Base-by-base conservation (phyloP, 2,888 invertebrate genomes). In the Desoria tigrina region DNA sequence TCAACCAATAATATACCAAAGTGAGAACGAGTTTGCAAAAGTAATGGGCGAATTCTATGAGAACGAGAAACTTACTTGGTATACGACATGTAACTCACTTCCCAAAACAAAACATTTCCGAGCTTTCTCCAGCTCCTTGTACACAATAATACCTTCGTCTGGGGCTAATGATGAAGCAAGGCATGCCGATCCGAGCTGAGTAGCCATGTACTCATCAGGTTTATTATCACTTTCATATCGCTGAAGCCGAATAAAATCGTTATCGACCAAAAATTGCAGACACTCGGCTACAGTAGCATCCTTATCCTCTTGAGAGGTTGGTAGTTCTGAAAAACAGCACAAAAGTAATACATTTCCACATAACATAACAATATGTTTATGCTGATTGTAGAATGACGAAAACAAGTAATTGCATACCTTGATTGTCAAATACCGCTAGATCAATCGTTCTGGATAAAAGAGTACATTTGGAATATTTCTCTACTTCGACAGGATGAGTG, bases 161-260 rank as follows among this genome's bases (percentile, higher is more conserved):
- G 98, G 97, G n/a, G 94, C 89, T 81, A 99, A 86, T 0, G 95
- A 92, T 0, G 97, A 94, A 23, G 93, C 84, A 24, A 98, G 83
- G 78, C 97, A 94, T 21, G 98, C 99, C 78, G 89, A 87, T 0
- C 95, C 98, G 61, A 99, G 83, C 70, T 90, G 87, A 2, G 95
- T 94, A 3, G 95, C 87, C 27, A 87, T 81, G 82, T 87, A 90
- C 73, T 83, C 71, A 24, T 70, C 69, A 2, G 49, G 26, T 57
- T 55, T 61, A n/a, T 61, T 68, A 11, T 51, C 50, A 23, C 61
- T 59, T 51, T 76, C 74, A 28, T 51, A 74, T 16, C 58, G 56
- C 11, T 66, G 32, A 9, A 71, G 50, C 68, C 78, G 77, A n/a
- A 95, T 84, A 79, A 96, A 89, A 80, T 95, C 94, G 82, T 89